Conservation (phyloP, 1,140 invertebrate species). For the Luehdorfia chinensis region DNA sequence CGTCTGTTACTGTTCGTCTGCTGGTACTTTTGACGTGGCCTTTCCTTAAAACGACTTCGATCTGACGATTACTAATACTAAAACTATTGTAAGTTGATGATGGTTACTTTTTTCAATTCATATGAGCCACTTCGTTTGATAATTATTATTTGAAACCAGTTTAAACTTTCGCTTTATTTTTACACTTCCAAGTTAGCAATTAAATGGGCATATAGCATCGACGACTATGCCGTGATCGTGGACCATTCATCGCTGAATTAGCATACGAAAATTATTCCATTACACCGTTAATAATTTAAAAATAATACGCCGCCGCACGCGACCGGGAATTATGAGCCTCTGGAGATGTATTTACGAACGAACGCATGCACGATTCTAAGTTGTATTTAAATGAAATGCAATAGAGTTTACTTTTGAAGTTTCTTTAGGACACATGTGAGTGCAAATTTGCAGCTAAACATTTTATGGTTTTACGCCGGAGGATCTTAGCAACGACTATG, state of each 20-base stretch:
- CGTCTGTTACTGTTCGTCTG: too few relatives aligned
- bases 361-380: neutral
- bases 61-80: too few relatives aligned
- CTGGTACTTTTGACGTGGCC: too few relatives aligned
- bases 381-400: neutral
- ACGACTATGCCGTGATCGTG: constrained; percentile 34
- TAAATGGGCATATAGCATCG: constrained; percentile 21
- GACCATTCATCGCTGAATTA: constrained; percentile 47
- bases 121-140: too few relatives aligned
- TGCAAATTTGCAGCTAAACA: constrained; percentile 41
- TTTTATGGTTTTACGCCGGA: constrained; percentile 30
- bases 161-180: too few relatives aligned
- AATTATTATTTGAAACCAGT: too few relatives aligned
- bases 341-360: constrained; percentile 35
- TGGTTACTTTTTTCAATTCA: too few relatives aligned
- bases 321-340: constrained; percentile 46
- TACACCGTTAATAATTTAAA: constrained; percentile 62
- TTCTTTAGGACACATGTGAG: neutral
- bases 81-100: too few relatives aligned
- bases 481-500: constrained; percentile 20
- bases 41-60: too few relatives aligned
- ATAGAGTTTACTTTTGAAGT: constrained; percentile 6
- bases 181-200: too few relatives aligned
- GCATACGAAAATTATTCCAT: constrained; percentile 59
- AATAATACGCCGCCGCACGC: constrained; percentile 55